These are phyloP conservation scores for Eledone cirrhosa DNA, from an alignment of 2,888 invertebrate species.

Conservation along the genomic window DNA sequence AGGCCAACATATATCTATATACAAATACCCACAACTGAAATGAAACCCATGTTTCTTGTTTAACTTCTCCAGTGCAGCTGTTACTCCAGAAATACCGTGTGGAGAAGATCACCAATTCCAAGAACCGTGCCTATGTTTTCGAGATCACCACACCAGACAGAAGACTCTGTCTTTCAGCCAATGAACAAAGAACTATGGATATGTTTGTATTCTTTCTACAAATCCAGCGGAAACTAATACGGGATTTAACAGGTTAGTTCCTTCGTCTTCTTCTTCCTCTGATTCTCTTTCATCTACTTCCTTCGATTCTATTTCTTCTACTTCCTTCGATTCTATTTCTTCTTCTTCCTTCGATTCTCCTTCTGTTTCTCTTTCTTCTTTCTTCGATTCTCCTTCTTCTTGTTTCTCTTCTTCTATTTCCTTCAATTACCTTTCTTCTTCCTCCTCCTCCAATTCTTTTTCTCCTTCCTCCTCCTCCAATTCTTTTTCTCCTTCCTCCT, in stretches of 20 bases:
- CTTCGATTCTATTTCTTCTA: neutral
- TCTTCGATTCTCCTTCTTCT: neutral
- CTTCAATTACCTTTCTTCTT: neutral
- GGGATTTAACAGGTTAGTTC: slow-evolving; percentile 50
- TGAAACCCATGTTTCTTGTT: too few species aligned
- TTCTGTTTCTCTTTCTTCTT: neutral
- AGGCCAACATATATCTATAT: too few species aligned
- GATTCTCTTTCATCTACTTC: too few species aligned
- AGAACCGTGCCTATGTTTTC: slow-evolving; percentile 55
- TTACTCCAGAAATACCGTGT: slow-evolving; percentile 48
- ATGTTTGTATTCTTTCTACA: slow-evolving; percentile 58
- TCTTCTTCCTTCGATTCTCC: neutral
- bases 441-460: neutral
- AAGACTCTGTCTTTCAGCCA: slow-evolving; percentile 54
- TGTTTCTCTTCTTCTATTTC: neutral
- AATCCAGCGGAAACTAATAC: slow-evolving; percentile 51
- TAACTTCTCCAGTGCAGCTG: slow-evolving; percentile 41
- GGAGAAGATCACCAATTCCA: slow-evolving; percentile 55
- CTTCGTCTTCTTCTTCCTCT: too few species aligned
- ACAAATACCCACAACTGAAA: too few species aligned
- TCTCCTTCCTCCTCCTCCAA: too few species aligned
- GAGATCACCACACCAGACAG: slow-evolving; percentile 52
- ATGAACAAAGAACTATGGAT: slow-evolving; percentile 53
- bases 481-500: too few species aligned
- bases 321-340: neutral